Base-by-base conservation (phyloP, 2,113 vertebrate genomes). In the Rhinolophus sinicus region DNA sequence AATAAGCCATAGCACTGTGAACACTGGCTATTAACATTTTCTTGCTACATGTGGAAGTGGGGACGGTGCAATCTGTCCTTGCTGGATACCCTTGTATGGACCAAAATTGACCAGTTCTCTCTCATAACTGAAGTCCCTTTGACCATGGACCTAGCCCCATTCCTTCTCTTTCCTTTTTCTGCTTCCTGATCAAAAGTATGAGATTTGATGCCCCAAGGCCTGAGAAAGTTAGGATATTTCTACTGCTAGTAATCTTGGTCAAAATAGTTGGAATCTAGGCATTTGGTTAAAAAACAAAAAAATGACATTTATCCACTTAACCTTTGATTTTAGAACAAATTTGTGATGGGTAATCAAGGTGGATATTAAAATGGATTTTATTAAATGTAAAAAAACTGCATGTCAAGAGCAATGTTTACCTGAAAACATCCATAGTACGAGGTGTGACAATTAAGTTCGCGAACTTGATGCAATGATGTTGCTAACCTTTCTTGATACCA, bases 371-470 rank as follows among this genome's bases (percentile, higher is more conserved):
- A 69, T 86, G 4, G 21, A 15, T 54, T 88, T 87, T 67, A 67
- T n/a, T 60, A 88, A 93, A 70, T 90, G 21, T 83, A 11, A 82
- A n/a, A 58, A 89, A 84, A 58, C 30, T 87, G 6, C 50, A 70
- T 90, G 87, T 95, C 11, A 96, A 94, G 54, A 95, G 69, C 19
- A 77, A 15, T 58, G 12, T n/a, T 89, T 6, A 86, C n/a, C 22
- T 84, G 44, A 75, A 26, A 54, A 6, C 14, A 54, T 35, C 13
- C 65, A 26, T 58, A 22, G 47, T 50, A 50, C 12, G 47, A 50
- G 47, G 47, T 13, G 2, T 50, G 47, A 50, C 47, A 50, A 50
- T 50, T 50, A 50, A 50, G 47, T 50, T 50, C 47, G 47, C 47
- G 3, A 50, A 12, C 9, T 50, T 3, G 12, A 12, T 50, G 47